phyloP scores from a whole-genome alignment of 92 coral and sea anemone species.

The Galaxea fascicularis region DNA sequence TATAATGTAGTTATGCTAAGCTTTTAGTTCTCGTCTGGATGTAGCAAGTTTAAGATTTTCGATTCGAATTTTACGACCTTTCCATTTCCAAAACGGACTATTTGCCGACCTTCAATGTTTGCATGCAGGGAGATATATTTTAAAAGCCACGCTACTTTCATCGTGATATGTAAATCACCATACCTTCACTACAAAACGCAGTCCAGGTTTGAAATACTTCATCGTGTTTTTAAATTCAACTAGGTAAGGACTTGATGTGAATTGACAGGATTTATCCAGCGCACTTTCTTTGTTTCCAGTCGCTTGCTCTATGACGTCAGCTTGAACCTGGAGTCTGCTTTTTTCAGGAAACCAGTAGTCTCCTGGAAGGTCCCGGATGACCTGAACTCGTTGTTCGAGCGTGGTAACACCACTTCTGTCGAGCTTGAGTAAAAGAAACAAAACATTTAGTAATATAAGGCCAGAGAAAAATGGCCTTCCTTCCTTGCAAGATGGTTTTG shows the following conservation, averaged over 20 bases:
- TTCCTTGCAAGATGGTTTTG: too few relatives aligned
- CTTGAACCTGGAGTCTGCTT: constrained; percentile 79
- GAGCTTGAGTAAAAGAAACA: constrained; percentile 16
- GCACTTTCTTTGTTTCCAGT: constrained; percentile 81
- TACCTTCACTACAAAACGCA: constrained; percentile 92
- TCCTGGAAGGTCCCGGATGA: constrained; percentile 55
- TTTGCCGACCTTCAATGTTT: too few relatives aligned
- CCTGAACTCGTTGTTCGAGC: constrained; percentile 5
- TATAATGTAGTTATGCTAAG: too few relatives aligned
- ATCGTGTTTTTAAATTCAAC: constrained; percentile 84
- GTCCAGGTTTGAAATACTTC: constrained; percentile 88
- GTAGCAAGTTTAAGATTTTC: too few relatives aligned
- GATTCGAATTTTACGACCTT: too few relatives aligned
- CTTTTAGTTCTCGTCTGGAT: too few relatives aligned
- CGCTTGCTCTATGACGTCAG: constrained; percentile 79
- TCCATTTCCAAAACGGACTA: too few relatives aligned
- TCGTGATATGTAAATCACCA: not conserved
- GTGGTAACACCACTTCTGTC: constrained; percentile 27
- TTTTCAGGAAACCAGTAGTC: constrained; percentile 92
- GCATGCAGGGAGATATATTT: too few relatives aligned
- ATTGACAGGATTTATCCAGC: constrained; percentile 74
- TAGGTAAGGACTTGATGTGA: constrained; percentile 83
- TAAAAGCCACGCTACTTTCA: too few relatives aligned
- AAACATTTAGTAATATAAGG: not conserved
- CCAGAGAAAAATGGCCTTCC: too few relatives aligned